Base-by-base conservation (phyloP, 2,113 vertebrate genomes). In the Heterocephalus glaber region DNA sequence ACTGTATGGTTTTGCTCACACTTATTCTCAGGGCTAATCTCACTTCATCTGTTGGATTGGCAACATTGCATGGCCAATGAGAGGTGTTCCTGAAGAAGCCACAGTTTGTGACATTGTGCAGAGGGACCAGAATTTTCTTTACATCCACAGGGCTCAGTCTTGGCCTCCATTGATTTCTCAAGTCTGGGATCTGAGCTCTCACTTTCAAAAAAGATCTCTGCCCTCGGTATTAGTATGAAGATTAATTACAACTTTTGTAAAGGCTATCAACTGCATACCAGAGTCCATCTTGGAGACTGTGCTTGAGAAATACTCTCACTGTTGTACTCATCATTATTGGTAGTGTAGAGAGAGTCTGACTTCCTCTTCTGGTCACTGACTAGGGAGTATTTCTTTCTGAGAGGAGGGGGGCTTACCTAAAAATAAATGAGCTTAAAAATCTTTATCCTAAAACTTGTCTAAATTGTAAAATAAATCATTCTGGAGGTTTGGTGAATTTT, bases 401-500 rank as follows among this genome's bases (percentile, higher is more conserved):
- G 89, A 96, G 74, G 44, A 87, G 66, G 35, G 35, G 77, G 65
- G 49, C 63, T 87, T 90, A 72, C 81, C 77, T 95, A 95, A 93
- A 96, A 94, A 96, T 89, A 92, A 97, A 60, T 47, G 28, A 58
- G 44, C 77, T 92, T 88, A 85, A 81, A 94, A 95, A 60, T 79
- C 81, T 74, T 88, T 92, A 95, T 60, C 70, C 79, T 68, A 79
- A 96, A 96, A 95, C 63, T 90, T 68, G 61, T 80, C 63, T 79
- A 44, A 93, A 92, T 54, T 89, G 44, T 88, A 93, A 95, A 92
- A 90, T 65, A 97, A 95, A 86, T 96, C 77, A 90, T 52, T 68
- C 22, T 17, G 26, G 91, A 84, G 93, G 54, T 56, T 56, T 0
- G 11, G 76, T 88, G 89, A 80, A 85, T 35, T 60, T 89, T 89